Evolutionary conservation across 2,888 invertebrate species (phyloP).

Genomic region (Branchipolynoe longqiensis): DNA sequence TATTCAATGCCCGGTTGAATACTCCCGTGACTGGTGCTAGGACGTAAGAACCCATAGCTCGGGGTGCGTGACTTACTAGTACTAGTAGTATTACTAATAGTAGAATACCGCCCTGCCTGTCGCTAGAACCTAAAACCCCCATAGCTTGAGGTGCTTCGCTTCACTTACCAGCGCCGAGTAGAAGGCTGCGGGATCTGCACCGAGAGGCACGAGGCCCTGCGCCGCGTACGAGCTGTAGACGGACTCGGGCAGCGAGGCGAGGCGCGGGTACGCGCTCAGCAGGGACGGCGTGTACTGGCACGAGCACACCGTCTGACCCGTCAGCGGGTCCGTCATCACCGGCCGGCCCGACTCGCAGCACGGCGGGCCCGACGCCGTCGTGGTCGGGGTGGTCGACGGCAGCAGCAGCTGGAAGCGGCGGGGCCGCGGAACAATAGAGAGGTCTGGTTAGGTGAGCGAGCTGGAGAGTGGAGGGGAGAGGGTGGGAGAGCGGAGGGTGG

Average conservation of each 20-base stretch:
- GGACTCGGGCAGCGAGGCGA: conserved; percentile 84
- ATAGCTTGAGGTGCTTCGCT: no score
- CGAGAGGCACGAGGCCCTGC: conserved; percentile 54
- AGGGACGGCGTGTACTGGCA: conserved; percentile 88
- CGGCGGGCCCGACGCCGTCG: conserved; percentile 7
- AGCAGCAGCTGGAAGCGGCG: conserved; percentile 1
- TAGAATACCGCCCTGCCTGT: no score
- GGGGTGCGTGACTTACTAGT: no score
- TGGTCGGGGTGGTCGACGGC: conserved; percentile 37
- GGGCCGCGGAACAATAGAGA: not conserved
- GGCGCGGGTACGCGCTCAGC: conserved; percentile 89
- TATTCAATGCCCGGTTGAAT: no score
- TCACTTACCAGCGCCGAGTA: conserved; percentile 57
- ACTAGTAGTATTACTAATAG: no score
- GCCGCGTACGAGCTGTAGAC: conserved; percentile 73
- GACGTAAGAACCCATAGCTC: no score
- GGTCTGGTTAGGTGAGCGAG: not conserved
- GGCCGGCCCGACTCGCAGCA: conserved; percentile 94
- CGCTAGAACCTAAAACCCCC: no score
- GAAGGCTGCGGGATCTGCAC: conserved; percentile 54
- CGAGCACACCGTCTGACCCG: conserved; percentile 80
- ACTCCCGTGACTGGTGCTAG: no score
- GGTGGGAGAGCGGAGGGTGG: conserved; percentile 17
- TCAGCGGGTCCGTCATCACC: conserved; percentile 79
- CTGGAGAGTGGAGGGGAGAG: conserved; percentile 26